Evolutionary conservation across 2,888 invertebrate species (phyloP).

Genomic region (Epistrophe eligans): DNA sequence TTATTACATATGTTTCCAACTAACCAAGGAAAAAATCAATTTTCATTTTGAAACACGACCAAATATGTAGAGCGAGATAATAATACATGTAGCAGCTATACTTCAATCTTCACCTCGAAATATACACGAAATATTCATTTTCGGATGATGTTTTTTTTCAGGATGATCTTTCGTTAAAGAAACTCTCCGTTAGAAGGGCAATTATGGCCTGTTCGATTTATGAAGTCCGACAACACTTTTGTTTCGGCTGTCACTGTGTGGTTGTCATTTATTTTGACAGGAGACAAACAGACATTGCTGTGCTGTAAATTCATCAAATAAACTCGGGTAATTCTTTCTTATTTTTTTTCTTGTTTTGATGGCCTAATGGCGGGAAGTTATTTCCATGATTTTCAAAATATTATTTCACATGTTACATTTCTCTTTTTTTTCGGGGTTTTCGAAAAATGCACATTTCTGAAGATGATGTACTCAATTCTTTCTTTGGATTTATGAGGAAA

Average conservation of each 20-base stretch:
- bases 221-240: constrained; percentile 46
- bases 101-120: constrained; percentile 60
- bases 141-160: not conserved
- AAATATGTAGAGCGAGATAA: constrained; percentile 47
- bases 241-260: constrained; percentile 36
- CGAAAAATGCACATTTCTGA: not conserved
- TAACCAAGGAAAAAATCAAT: constrained; percentile 1
- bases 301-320: constrained; percentile 36
- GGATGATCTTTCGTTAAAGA: not conserved
- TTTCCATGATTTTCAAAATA: constrained; percentile 25
- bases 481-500: constrained; percentile 43
- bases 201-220: constrained; percentile 50
- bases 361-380: not conserved
- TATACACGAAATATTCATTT: constrained; percentile 27
- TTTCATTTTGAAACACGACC: constrained; percentile 36
- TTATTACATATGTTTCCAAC: constrained; percentile 39
- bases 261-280: constrained; percentile 60
- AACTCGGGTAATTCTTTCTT: constrained; percentile 20
- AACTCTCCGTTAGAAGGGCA: constrained; percentile 27
- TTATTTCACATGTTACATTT: constrained; percentile 44
- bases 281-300: constrained; percentile 30
- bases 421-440: constrained; percentile 2
- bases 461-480: constrained; percentile 14
- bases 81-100: constrained; percentile 3
- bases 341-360: not conserved